Base-by-base conservation (phyloP, 2,888 invertebrate genomes). In the Schrankia costaestrigalis region DNA sequence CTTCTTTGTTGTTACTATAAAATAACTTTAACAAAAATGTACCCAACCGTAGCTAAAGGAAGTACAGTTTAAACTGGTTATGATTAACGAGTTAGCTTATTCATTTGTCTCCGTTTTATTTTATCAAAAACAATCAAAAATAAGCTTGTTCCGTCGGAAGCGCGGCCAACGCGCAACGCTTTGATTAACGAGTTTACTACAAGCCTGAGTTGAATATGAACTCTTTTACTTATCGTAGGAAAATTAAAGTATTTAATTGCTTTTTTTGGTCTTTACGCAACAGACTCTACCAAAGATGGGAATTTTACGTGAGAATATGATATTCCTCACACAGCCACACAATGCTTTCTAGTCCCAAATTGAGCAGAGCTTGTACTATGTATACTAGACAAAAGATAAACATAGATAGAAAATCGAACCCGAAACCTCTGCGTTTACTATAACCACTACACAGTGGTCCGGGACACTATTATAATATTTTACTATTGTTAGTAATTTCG, bases 101-200 rank as follows among this genome's bases (percentile, higher is more conserved):
- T 78, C 71, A 76, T 78, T 75, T 71, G 74, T 78, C 73, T 77
- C 74, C 78, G 81, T 80, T 76, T n/a, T 79, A 71, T 78, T 78
- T 82, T 82, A 83, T 84, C 78, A 81, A 79, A 86, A 85, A 84
- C 83, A 83, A 85, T 84, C 78, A 76, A 73, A 83, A 84, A 76
- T 80, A 80, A 81, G 78, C 70, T 71, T 65, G 71, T 71, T 81
- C 77, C 66, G 77, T 76, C 79, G 77, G 79, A 76, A 78, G 65
- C 65, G 62, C 46, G 61, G 61, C 57, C 61, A 63, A 54, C 63
- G 49, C 48, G 49, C 55, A 37, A 43, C 40, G 56, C 65, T 31
- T 68, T 85, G 85, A 86, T 85, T 84, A 86, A 85, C 76, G 84
- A 83, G 63, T 71, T 41, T 40, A 63, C 67, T 65, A 65, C 67